Evolutionary conservation across 2,113 vertebrate genomes (phyloP), one percentile per base, ranked within the genome.

Genomic region (Caretta caretta): DNA sequence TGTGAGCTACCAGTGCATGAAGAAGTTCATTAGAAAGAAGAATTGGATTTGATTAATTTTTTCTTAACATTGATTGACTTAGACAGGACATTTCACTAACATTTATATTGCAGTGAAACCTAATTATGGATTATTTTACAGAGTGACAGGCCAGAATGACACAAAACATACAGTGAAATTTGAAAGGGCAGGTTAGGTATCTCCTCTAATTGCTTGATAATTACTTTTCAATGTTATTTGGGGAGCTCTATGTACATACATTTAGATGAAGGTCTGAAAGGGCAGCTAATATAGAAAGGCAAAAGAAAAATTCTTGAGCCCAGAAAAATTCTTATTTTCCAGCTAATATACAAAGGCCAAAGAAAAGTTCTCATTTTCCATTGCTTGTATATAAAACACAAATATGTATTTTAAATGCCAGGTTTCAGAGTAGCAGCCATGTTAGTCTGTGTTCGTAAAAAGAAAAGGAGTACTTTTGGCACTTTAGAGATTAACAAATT

Each of bases 1-100:
- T 4, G n/a, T 49, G 92, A 96, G 54, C 50, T 62, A 54, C 1
- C 62, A 92, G 84, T 25, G 88, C 84, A 86, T 86, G 75, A 82
- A 95, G 84, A 87, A 92, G 85, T 94, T 97, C 95, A 94, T 98
- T 96, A 98, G 59, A 80, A 93, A 93, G 80, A 92, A 78, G 56
- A 97, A 97, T 93, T 97, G 87, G 80, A 86, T 93, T 88, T 90
- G 94, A 97, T 98, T 97, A 96, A 95, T 97, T 97, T 93, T 89
- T 91, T 93, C 86, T 4, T 81, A 94, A 96, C 89, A 86, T 27
- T 98, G 96, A 98, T 97, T 96, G 97, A 97, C 95, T 97, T 86
- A 89, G 98, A 97, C 97, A 98, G 96, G 94, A 89, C 95, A 97
- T 96, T 97, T 98, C 96, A 93, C 89, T 97, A 97, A 94, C 85